phyloP scores from a whole-genome alignment of 2,888 invertebrate species.

The Prenolepis imparis region DNA sequence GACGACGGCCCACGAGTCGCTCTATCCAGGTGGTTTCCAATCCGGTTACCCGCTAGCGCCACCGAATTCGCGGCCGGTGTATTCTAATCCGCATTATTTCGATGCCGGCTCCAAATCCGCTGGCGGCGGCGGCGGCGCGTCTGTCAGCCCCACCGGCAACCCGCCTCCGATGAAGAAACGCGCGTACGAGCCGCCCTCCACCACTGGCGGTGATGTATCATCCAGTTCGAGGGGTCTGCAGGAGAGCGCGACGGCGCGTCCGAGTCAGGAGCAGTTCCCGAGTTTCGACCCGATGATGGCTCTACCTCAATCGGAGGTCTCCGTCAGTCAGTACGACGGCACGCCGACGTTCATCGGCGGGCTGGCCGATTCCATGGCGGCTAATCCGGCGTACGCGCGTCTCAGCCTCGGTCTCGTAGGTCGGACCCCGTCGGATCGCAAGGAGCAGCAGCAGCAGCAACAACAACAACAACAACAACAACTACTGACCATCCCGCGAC shows the following conservation, averaged over 20 bases:
- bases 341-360: slow-evolving; percentile 78
- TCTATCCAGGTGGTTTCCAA: slow-evolving; percentile 83
- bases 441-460: slow-evolving; percentile 84
- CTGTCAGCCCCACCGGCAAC: slow-evolving; percentile 71
- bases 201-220: background rate
- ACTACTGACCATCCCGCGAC: slow-evolving; percentile 81
- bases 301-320: slow-evolving; percentile 76
- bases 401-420: slow-evolving; percentile 82
- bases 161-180: slow-evolving; percentile 83
- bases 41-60: slow-evolving; percentile 80
- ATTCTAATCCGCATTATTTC: slow-evolving; percentile 83
- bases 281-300: slow-evolving; percentile 83
- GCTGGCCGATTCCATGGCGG: slow-evolving; percentile 80
- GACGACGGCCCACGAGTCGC: slow-evolving; percentile 79
- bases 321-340: slow-evolving; percentile 81
- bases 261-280: slow-evolving; percentile 80
- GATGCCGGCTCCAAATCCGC: slow-evolving; percentile 79
- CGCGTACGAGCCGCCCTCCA: slow-evolving; percentile 79
- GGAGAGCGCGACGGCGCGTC: slow-evolving; percentile 70
- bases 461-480: slow-evolving; percentile 84
- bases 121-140: slow-evolving; percentile 56
- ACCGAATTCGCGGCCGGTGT: slow-evolving; percentile 82
- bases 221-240: slow-evolving; percentile 74
- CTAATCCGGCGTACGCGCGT: slow-evolving; percentile 82
- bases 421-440: slow-evolving; percentile 70